A percentile compares a stretch with the other conserved stretches of the same genome.
Evolutionary conservation across 2,797 vertebrate species (phyloP).

Genomic region (Columba guinea): DNA sequence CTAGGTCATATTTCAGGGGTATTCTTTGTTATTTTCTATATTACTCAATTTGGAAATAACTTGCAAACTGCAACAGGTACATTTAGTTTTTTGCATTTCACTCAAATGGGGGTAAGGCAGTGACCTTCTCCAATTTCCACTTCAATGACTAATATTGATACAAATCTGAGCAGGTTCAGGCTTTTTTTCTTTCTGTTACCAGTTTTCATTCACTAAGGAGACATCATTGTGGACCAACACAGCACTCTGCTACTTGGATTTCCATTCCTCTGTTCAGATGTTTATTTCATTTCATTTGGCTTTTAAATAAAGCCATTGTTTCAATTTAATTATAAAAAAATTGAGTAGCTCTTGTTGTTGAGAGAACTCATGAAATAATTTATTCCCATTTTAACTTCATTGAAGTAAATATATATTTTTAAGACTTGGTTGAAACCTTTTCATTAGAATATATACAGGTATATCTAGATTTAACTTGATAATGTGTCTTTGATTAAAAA

Average conservation of each 20-base stretch:
- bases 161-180: not conserved
- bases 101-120: fast-evolving
- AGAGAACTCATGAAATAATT: not conserved
- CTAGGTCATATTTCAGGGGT: not conserved
- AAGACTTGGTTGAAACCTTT: not conserved
- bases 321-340: not conserved
- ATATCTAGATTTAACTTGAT: not conserved
- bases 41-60: not conserved
- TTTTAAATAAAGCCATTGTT: not conserved
- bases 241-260: not conserved
- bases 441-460: not conserved
- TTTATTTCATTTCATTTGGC: not conserved
- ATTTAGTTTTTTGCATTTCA: not conserved
- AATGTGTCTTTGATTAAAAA: not conserved
- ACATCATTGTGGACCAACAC: not conserved
- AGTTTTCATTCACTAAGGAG: not conserved
- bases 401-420: not conserved
- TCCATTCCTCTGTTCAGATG: not conserved
- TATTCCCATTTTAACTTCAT: not conserved
- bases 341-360: not conserved
- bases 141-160: not conserved
- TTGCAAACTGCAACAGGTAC: not conserved
- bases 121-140: not conserved
- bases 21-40: not conserved
- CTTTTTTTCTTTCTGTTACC: not conserved